phyloP scores from a whole-genome alignment of 2,797 vertebrate species.

The Loriculus beryllinus region DNA sequence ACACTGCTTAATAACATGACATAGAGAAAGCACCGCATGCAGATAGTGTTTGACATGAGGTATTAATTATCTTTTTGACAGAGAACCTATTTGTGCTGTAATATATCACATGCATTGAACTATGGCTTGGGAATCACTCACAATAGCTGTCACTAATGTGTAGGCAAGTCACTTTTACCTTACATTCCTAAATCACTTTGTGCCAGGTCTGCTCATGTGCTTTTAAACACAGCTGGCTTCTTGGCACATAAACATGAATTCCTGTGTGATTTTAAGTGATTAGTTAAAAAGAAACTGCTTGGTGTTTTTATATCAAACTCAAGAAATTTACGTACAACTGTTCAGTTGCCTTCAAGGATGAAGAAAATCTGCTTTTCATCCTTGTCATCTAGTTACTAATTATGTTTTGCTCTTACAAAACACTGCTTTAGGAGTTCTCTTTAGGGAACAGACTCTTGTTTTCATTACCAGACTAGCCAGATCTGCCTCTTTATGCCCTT shows the following conservation, averaged over 20 bases:
- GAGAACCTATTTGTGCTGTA: background rate
- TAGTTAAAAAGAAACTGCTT: conserved; percentile 76
- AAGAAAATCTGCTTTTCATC: conserved; percentile 68
- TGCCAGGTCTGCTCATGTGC: background rate
- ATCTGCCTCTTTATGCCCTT: background rate
- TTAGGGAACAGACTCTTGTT: background rate
- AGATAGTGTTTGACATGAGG: background rate
- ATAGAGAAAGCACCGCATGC: background rate
- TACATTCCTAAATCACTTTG: background rate
- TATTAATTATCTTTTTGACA: conserved; percentile 35
- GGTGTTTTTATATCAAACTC: conserved; percentile 72
- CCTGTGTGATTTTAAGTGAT: conserved; percentile 72
- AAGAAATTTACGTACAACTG: conserved; percentile 74
- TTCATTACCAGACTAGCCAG: background rate
- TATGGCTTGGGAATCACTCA: background rate
- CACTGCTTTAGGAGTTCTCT: conserved; percentile 33
- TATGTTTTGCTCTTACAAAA: conserved; percentile 51
- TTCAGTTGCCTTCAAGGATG: conserved; percentile 74
- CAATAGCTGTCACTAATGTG: accelerated
- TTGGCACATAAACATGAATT: conserved; percentile 57
- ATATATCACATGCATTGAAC: background rate
- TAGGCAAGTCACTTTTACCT: background rate
- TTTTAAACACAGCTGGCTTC: conserved; percentile 76
- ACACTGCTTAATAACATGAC: background rate
- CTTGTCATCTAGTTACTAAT: conserved; percentile 62